Percentiles rank a stretch among this genome's conserved stretches.
Evolutionary conservation across 1,140 invertebrate genomes (phyloP).

Genomic region (Arctopsyche grandis): DNA sequence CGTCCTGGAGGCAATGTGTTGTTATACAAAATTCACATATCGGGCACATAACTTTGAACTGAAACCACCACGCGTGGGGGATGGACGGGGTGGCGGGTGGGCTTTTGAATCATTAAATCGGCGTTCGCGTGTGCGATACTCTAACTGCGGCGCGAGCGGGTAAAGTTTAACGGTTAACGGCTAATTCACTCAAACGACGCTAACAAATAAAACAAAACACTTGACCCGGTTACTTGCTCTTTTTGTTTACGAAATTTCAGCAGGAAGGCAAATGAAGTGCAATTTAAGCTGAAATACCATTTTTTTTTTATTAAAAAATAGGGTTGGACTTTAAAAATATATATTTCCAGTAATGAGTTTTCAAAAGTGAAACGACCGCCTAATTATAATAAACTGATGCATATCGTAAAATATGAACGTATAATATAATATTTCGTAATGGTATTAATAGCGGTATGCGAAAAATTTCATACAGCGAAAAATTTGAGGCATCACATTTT

Average conservation of each 20-base stretch:
- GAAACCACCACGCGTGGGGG: neutral
- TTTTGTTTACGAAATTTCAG: neutral
- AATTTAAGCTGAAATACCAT: too few relatives aligned
- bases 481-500: too few relatives aligned
- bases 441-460: too few relatives aligned
- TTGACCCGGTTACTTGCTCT: neutral
- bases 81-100: neutral
- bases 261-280: neutral
- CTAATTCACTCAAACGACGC: conserved; percentile 10
- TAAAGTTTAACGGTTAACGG: conserved; percentile 4
- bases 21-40: conserved; percentile 41
- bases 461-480: too few relatives aligned
- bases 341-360: too few relatives aligned
- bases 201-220: neutral
- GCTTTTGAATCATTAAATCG: conserved; percentile 25
- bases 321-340: too few relatives aligned
- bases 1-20: conserved; percentile 10
- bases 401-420: too few relatives aligned
- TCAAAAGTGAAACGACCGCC: too few relatives aligned
- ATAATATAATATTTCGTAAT: too few relatives aligned
- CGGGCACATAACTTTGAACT: conserved; percentile 10
- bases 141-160: neutral
- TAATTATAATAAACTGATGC: too few relatives aligned
- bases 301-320: too few relatives aligned
- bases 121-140: conserved; percentile 13